A percentile compares a stretch with the other conserved stretches of the same genome.
phyloP scores from a whole-genome alignment of 2,888 invertebrate species.

The Spialia ferax region DNA sequence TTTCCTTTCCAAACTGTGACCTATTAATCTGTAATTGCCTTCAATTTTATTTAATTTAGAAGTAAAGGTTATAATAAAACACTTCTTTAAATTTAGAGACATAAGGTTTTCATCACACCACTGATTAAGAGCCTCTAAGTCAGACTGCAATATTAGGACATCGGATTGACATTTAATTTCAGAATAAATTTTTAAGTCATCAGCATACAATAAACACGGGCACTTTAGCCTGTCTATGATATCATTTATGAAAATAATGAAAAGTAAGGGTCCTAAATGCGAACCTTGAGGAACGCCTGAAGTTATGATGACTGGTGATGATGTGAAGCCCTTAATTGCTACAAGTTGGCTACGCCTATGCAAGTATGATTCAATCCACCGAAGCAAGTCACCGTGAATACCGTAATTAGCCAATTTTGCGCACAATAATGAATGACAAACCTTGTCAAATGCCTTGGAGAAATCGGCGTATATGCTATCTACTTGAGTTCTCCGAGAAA shows the following conservation, averaged over 20 bases:
- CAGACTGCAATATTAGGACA: neutral
- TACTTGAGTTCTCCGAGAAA: neutral
- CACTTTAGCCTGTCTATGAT: neutral
- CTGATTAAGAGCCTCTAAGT: slow-evolving; percentile 1
- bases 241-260: neutral
- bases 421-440: neutral
- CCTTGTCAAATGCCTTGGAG: neutral
- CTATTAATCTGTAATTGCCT: neutral
- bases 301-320: neutral
- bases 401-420: neutral
- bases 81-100: neutral
- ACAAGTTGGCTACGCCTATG: neutral
- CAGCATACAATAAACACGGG: neutral
- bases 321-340: neutral
- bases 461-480: slow-evolving; percentile 4
- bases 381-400: neutral
- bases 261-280: slow-evolving; percentile 5
- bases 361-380: neutral
- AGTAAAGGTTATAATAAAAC: neutral
- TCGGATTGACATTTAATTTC: neutral
- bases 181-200: neutral
- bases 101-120: neutral
- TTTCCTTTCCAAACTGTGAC: slow-evolving; percentile 1
- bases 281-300: slow-evolving; percentile 3
- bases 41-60: neutral